A percentile compares a stretch with the other conserved stretches of the same genome.
Evolutionary conservation across 2,113 vertebrate genomes (phyloP).

Genomic region (Cromileptes altivelis): DNA sequence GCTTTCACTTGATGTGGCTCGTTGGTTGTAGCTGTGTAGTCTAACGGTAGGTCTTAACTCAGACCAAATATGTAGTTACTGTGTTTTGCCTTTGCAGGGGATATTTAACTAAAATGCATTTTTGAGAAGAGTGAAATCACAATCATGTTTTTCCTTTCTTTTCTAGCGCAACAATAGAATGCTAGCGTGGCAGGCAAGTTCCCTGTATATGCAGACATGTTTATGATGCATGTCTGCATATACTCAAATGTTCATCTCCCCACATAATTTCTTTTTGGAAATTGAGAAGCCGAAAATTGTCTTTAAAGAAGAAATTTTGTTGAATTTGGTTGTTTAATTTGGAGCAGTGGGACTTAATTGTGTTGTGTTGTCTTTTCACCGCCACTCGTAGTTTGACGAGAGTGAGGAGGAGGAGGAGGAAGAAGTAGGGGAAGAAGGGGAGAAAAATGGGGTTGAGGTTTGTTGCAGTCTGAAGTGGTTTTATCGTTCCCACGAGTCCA

Average conservation of each 20-base stretch:
- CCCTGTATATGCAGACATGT: conserved; percentile 61
- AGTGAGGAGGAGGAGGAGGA: conserved; percentile 75
- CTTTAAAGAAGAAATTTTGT: background rate
- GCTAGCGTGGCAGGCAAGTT: conserved; percentile 71
- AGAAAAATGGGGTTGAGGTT: conserved; percentile 76
- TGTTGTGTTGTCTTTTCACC: conserved; percentile 53
- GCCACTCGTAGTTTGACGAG: conserved; percentile 73
- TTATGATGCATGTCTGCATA: conserved; percentile 62
- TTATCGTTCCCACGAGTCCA: conserved; percentile 2
- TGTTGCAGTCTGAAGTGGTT: conserved; percentile 48
- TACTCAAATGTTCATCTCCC: background rate
- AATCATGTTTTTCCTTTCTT: conserved; percentile 26
- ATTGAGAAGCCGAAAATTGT: background rate
- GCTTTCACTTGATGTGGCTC: background rate
- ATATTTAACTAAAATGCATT: background rate
- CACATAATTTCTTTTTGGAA: background rate
- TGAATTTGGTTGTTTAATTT: background rate
- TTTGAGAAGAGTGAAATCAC: background rate
- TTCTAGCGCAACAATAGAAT: conserved; percentile 64
- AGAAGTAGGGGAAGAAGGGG: conserved; percentile 66
- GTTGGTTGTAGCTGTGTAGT: background rate
- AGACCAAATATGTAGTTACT: background rate
- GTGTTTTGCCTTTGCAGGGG: background rate
- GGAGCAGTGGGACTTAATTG: background rate
- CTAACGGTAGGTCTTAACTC: background rate